Evolutionary conservation across 2,888 invertebrate genomes (phyloP).

Genomic region (Oligia fasciuncula): DNA sequence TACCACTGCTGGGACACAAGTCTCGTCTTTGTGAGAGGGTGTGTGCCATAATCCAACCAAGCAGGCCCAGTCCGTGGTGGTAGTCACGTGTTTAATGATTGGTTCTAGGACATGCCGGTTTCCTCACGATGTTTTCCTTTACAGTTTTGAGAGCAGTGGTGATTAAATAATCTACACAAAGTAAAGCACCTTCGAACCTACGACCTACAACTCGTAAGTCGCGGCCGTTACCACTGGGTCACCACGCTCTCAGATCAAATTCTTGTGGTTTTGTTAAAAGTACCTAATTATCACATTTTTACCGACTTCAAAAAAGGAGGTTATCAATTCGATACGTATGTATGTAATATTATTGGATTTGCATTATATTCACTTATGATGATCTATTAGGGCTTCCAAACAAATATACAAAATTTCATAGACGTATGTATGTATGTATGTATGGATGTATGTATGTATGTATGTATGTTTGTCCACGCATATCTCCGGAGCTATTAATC

Average conservation of each 20-base stretch:
- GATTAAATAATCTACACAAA: background rate
- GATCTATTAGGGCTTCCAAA: too few species aligned
- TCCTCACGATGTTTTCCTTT: background rate
- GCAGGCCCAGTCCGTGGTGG: background rate
- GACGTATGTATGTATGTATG: too few species aligned
- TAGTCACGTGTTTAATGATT: background rate
- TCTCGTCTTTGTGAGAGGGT: background rate
- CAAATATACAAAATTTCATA: too few species aligned
- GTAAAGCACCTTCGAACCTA: background rate
- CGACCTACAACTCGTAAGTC: background rate
- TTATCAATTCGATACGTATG: too few species aligned
- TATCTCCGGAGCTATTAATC: too few species aligned
- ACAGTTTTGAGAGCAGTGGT: background rate
- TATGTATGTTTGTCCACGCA: too few species aligned
- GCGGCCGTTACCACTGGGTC: background rate
- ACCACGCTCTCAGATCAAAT: background rate
- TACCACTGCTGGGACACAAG: background rate
- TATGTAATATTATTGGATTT: too few species aligned
- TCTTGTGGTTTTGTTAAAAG: background rate
- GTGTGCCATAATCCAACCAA: background rate
- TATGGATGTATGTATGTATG: too few species aligned
- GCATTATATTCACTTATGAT: too few species aligned
- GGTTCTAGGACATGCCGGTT: background rate
- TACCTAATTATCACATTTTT: constrained; percentile 8
- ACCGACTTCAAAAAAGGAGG: too few species aligned